Percentiles rank a stretch among this genome's conserved stretches.
phyloP scores from a whole-genome alignment of 2,113 vertebrate genomes.

The Phaethon lepturus region DNA sequence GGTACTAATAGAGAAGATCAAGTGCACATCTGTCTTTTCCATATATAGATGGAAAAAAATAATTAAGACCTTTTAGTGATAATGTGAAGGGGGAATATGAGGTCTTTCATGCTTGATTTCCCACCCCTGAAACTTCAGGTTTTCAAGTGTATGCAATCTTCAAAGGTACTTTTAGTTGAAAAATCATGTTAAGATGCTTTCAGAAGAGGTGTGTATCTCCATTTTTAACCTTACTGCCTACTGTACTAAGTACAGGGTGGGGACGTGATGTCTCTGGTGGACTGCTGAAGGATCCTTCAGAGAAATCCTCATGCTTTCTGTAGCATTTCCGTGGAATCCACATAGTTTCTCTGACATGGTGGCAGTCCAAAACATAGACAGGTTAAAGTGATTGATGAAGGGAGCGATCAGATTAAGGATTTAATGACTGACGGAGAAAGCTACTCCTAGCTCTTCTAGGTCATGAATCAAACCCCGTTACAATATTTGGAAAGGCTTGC shows the following conservation, averaged over 20 bases:
- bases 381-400: not conserved
- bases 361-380: not conserved
- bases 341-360: not conserved
- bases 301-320: not conserved
- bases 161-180: not conserved
- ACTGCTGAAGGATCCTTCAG: not conserved
- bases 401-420: not conserved
- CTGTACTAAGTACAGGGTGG: not conserved
- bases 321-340: not conserved
- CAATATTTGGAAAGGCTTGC: not conserved
- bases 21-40: conserved; percentile 1
- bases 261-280: not conserved
- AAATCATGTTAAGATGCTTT: not conserved
- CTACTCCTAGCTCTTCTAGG: not conserved
- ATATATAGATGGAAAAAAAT: not conserved
- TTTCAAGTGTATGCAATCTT: not conserved
- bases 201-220: not conserved
- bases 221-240: not conserved
- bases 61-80: not conserved
- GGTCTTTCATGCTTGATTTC: not conserved
- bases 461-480: not conserved
- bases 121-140: not conserved
- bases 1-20: not conserved
- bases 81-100: not conserved
- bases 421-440: not conserved